Evolutionary conservation across 1,140 invertebrate species (phyloP), one percentile per base, ranked within the genome.

Genomic region (Bilobella aurantiaca): DNA sequence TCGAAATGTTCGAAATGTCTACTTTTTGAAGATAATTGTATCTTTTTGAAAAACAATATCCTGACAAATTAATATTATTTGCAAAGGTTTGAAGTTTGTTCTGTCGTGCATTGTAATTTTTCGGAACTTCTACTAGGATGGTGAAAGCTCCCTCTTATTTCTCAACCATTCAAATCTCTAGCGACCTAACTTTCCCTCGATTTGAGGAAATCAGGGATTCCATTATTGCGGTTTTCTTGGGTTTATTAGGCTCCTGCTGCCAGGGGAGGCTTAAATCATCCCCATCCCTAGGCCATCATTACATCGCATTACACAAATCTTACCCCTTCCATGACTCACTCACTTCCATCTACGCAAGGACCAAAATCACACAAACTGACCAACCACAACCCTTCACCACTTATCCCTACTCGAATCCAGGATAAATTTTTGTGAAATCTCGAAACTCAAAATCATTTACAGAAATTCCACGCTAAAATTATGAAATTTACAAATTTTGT

Each of bases 51-150:
- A 62, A 62, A 49, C 62, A 49, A 66, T 56, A 66, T 66, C 60
- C 57, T 30, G 30, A 31, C 59, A 66, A 66, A 66, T 66, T 66
- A 61, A 66, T 66, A 58, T 61, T 66, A 61, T 58, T 46, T 56
- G 28, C 32, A 53, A 12, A 12, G n/a, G 8, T 42, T 42, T 42
- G 8, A 12, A 42, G 8, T 42, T n/a, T 42, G 37, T n/a, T 42
- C 37, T 42, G 37, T n/a, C 37, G 8, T 8, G 37, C 8, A n/a
- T 42, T 42, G 37, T 42, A n/a, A n/a, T 8, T 42, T 8, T 42
- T 12, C 8, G n/a, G n/a, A 42, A 42, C 8, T 12, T 12, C 8
- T 12, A 42, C 8, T 8, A n/a, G 8, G 37, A 42, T 12, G n/a
- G 37, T 42, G 37, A 42, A 42, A 42, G 37, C 37, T 42, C n/a